phyloP scores from a whole-genome alignment of 2,797 vertebrate species.

The Silurus lanzhouensis region DNA sequence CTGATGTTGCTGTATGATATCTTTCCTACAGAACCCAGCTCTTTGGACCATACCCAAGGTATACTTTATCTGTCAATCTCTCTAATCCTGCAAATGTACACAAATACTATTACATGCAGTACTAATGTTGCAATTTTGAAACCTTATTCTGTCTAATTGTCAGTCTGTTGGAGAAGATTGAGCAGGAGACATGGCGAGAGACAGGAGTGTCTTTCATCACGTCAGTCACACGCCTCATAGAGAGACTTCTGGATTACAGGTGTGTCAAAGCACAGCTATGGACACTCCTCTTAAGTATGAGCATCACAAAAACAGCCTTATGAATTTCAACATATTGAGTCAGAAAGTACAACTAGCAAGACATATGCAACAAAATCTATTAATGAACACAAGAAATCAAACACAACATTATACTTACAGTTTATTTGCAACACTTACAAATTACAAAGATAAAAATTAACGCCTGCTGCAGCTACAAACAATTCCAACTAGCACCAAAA shows the following conservation, averaged over 20 bases:
- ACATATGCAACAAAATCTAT: background rate
- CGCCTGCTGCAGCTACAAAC: background rate
- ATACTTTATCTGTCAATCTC: slow-evolving; percentile 55
- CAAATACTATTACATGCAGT: too few species aligned
- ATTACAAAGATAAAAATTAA: background rate
- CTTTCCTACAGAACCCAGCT: slow-evolving; percentile 79
- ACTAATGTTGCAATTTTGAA: background rate
- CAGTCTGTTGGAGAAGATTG: slow-evolving; percentile 96
- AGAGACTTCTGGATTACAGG: slow-evolving; percentile 97
- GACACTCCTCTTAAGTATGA: background rate
- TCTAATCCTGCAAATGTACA: background rate
- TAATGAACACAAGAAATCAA: background rate
- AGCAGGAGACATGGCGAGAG: slow-evolving; percentile 98
- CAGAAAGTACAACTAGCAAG: background rate
- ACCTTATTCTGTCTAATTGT: background rate
- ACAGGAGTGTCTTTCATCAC: slow-evolving; percentile 96
- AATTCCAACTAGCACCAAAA: background rate
- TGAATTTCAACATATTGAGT: background rate
- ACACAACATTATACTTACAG: background rate
- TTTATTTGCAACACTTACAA: background rate
- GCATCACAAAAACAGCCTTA: background rate
- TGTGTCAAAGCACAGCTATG: slow-evolving; percentile 58
- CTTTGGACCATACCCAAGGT: slow-evolving; percentile 99
- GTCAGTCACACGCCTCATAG: slow-evolving; percentile 95
- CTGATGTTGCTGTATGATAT: slow-evolving; percentile 58